These are phyloP conservation scores for Pollenia angustigena DNA, from an alignment of 2,888 invertebrate genomes.

Conservation along the genomic window DNA sequence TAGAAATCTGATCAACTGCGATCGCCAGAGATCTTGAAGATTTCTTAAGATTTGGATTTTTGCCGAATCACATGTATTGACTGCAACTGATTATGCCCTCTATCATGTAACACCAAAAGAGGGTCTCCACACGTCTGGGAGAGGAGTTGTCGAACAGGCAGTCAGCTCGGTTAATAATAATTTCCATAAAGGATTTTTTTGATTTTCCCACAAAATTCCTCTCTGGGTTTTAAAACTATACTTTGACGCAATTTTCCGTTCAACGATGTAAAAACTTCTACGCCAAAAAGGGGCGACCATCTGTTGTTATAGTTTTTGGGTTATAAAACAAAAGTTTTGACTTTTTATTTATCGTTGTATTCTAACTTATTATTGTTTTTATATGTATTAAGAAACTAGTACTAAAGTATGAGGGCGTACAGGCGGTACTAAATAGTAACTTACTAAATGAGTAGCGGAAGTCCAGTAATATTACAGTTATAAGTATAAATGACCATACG, in stretches of 20 bases:
- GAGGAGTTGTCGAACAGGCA: too few relatives aligned
- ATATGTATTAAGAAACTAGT: not conserved
- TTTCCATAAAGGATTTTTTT: not conserved
- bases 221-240: slow-evolving; percentile 18
- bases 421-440: too few relatives aligned
- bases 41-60: too few relatives aligned
- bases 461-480: not conserved
- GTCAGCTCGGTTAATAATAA: too few relatives aligned
- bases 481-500: slow-evolving; percentile 21
- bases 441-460: too few relatives aligned
- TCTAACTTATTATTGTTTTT: slow-evolving; percentile 72
- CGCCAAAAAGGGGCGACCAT: slow-evolving; percentile 42
- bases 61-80: too few relatives aligned
- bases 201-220: not conserved
- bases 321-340: slow-evolving; percentile 72
- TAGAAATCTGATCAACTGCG: too few relatives aligned
- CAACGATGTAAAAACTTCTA: slow-evolving; percentile 35
- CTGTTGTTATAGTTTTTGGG: slow-evolving; percentile 56
- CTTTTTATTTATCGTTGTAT: slow-evolving; percentile 68
- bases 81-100: too few relatives aligned
- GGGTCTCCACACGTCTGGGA: too few relatives aligned
- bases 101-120: too few relatives aligned
- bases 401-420: too few relatives aligned
- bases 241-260: not conserved
- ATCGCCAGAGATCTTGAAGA: too few relatives aligned